Base-by-base conservation (phyloP, 2,113 vertebrate species). In the Laterallus jamaicensis region DNA sequence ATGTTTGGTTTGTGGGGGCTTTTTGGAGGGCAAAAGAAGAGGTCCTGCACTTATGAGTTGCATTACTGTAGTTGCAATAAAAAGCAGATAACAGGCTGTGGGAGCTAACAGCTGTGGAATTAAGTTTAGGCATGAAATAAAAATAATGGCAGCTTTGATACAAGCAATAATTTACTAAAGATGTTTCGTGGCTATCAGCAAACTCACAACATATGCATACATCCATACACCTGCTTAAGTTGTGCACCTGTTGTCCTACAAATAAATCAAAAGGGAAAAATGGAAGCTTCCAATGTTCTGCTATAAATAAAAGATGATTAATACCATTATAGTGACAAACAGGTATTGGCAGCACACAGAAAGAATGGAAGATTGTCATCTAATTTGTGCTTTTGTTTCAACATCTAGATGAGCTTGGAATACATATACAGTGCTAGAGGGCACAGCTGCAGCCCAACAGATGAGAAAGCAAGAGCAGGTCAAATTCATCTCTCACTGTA, bases 141-240 rank as follows among this genome's bases (percentile, higher is more conserved):
- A 96, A 95, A 90, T 86, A 91, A 88, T 81, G 92, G 90, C 92
- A 91, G 95, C 62, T 90, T 92, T 85, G 86, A 79, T 71, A 64
- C 54, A 95, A 91, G 81, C 92, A 97, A 91, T 93, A 88, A 94
- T 93, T 96, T 95, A 95, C 89, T 95, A 69, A 95, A 93, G 92
- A 91, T 75, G 69, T 77, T 93, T 85, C 73, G 82, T 87, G 89
- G 31, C 83, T 91, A 94, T 87, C 83, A 90, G 93, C 91, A 94
- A 93, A 94, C 71, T 26, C 75, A 58, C 70, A 82, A n/a, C 52
- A 73, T 80, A 82, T 91, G 47, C 60, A 84, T 28, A 35, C 35
- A 44, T 86, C 60, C 89, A 82, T 92, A 82, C 82, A 82, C 88
- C 94, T 96, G 76, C 75, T 73, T 15, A 37, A 86, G 74, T 49